A percentile compares a stretch with the other conserved stretches of the same genome.
Conservation (phyloP, 1,140 invertebrate genomes). For the Micrasema longulum region DNA sequence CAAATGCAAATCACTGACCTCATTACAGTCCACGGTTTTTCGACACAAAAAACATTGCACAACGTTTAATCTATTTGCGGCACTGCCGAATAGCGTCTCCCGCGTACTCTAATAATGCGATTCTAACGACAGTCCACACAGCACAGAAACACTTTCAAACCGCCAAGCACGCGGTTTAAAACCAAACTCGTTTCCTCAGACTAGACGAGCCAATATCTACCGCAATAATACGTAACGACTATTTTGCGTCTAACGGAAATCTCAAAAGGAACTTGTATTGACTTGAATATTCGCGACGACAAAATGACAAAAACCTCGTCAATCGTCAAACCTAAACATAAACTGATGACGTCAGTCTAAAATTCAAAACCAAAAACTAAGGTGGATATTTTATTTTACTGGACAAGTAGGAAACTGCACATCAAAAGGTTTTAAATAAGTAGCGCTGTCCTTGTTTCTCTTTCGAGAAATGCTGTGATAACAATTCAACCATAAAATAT, state of each 20-base stretch:
- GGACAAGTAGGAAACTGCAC: no score
- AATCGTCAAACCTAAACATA: conserved; percentile 59
- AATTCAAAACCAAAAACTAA: no score
- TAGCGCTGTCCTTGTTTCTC: no score
- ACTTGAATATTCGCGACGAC: background rate
- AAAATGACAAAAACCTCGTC: background rate
- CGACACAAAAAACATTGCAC: conserved; percentile 62
- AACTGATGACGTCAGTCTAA: conserved; percentile 63
- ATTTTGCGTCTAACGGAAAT: conserved; percentile 30
- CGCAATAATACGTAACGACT: conserved; percentile 4
- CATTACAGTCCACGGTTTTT: conserved; percentile 55
- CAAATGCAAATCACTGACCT: conserved; percentile 57
- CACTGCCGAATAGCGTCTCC: conserved; percentile 43
- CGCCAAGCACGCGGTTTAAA: conserved; percentile 47
- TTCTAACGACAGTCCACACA: conserved; percentile 19
- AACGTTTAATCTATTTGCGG: conserved; percentile 67
- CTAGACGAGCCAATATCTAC: conserved; percentile 38
- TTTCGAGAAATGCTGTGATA: no score
- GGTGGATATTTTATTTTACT: no score
- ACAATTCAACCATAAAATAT: no score
- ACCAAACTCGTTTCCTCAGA: conserved; percentile 57
- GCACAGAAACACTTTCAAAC: conserved; percentile 29
- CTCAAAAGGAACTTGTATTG: conserved; percentile 22
- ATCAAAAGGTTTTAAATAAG: no score
- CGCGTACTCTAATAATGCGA: conserved; percentile 23